Conservation (phyloP, 2,113 vertebrate species). For the Malaclemys terrapin region DNA sequence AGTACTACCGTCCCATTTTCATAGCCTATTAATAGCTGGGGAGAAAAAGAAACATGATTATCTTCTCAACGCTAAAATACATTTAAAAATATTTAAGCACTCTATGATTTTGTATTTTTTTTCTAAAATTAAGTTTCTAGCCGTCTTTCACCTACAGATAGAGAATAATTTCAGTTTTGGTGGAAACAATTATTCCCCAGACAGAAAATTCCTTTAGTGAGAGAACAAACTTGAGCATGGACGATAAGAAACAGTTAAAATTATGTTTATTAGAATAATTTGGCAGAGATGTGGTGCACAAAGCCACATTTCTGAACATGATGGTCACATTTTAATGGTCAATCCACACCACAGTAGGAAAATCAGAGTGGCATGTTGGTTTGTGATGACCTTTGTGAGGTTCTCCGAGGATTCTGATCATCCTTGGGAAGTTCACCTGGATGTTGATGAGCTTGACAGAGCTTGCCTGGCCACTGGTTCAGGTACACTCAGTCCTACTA, state of each 20-base stretch:
- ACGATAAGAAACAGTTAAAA: background rate
- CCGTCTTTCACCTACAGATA: background rate
- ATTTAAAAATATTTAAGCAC: background rate
- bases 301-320: background rate
- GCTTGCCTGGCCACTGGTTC: background rate
- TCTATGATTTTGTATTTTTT: background rate
- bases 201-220: background rate
- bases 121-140: background rate
- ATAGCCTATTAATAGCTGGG: conserved; percentile 94
- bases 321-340: background rate
- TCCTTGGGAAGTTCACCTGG: background rate
- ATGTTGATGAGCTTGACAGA: background rate
- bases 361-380: background rate
- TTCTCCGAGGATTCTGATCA: background rate
- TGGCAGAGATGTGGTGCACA: background rate
- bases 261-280: background rate
- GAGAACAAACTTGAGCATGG: background rate
- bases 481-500: background rate
- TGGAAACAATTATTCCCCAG: background rate
- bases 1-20: conserved; percentile 96
- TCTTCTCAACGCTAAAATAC: conserved; percentile 22
- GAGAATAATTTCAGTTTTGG: background rate
- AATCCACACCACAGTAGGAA: background rate
- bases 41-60: conserved; percentile 41
- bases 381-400: background rate